phyloP scores from a whole-genome alignment of 2,888 invertebrate species.

The Agriopis leucophaearia region DNA sequence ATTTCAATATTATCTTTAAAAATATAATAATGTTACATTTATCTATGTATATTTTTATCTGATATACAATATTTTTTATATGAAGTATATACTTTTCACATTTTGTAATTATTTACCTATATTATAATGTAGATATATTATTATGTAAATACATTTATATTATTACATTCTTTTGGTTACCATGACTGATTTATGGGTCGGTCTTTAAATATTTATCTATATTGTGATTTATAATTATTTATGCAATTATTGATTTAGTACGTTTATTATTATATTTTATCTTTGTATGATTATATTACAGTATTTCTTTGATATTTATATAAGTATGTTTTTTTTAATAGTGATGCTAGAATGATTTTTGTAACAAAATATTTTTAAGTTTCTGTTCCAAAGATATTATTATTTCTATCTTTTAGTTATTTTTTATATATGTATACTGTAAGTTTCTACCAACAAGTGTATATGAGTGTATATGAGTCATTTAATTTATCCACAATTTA shows the following conservation, averaged over 20 bases:
- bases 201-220: conserved; percentile 39
- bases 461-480: conserved; percentile 69
- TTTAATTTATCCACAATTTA: conserved; percentile 61
- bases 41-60: conserved; percentile 4
- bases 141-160: conserved; percentile 18
- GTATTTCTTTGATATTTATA: conserved; percentile 36
- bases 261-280: conserved; percentile 42
- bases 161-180: conserved; percentile 44
- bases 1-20: neutral
- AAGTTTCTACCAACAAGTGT: conserved; percentile 58
- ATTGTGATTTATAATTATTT: conserved; percentile 33
- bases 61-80: neutral
- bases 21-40: conserved; percentile 1
- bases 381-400: conserved; percentile 79
- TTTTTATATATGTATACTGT: conserved; percentile 54
- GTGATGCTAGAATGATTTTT: conserved; percentile 49
- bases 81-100: neutral
- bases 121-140: conserved; percentile 53
- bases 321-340: conserved; percentile 32
- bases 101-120: conserved; percentile 22
- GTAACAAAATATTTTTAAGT: conserved; percentile 52
- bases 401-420: conserved; percentile 60
- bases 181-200: conserved; percentile 60
- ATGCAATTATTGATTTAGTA: conserved; percentile 40
- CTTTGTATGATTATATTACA: conserved; percentile 12